phyloP scores from a whole-genome alignment of 2,113 vertebrate species.

The Bos javanicus region DNA sequence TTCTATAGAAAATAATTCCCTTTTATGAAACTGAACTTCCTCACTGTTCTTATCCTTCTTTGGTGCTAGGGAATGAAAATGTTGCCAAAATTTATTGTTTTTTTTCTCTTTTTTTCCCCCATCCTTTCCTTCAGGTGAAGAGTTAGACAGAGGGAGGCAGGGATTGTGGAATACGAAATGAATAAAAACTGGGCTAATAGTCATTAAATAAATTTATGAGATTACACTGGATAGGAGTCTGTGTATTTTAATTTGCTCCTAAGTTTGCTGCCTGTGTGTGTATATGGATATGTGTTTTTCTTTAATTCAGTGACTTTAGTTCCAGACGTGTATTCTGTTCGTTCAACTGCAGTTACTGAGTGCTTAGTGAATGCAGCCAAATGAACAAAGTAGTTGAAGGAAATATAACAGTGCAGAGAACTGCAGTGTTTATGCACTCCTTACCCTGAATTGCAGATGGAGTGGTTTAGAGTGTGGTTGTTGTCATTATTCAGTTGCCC shows the following conservation, averaged over 20 bases:
- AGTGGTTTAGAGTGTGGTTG: background rate
- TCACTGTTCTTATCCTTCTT: background rate
- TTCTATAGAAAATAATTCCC: background rate
- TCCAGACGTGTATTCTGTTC: background rate
- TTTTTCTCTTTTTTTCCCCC: background rate
- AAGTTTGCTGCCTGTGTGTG: background rate
- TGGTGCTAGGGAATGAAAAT: background rate
- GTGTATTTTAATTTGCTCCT: background rate
- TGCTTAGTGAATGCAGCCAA: background rate
- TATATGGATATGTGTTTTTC: background rate
- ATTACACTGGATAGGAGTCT: background rate
- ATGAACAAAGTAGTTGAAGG: background rate
- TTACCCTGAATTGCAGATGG: background rate
- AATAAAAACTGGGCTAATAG: background rate
- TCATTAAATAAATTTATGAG: background rate
- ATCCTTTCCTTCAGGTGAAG: background rate
- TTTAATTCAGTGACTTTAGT: background rate
- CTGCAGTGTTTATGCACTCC: background rate
- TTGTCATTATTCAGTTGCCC: background rate
- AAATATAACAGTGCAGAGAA: background rate
- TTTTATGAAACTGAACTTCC: background rate
- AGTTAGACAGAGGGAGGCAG: background rate
- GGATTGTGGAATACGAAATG: background rate
- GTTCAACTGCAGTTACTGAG: background rate
- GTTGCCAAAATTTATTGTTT: background rate